Evolutionary conservation across 2,113 vertebrate species (phyloP).

Genomic region (Natator depressus): DNA sequence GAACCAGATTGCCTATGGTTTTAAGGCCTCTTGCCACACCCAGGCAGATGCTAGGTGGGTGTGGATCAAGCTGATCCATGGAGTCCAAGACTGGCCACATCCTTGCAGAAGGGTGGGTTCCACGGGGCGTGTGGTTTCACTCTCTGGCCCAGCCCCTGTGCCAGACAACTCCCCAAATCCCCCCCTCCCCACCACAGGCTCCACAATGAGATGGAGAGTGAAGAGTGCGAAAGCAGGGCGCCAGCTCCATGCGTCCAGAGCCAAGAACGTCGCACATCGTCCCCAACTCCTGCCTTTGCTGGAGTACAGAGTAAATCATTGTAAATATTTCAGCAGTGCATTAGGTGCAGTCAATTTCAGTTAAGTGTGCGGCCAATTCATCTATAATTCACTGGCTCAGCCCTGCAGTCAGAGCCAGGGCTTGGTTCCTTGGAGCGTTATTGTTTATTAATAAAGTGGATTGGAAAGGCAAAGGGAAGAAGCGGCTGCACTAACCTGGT

Average conservation of each 20-base stretch:
- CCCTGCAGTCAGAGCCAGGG: neutral
- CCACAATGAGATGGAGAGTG: neutral
- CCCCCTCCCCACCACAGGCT: neutral
- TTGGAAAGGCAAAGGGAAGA: neutral
- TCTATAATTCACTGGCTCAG: conserved; percentile 5
- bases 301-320: neutral
- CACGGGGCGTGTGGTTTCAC: too few relatives aligned
- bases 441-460: neutral
- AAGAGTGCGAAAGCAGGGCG: neutral
- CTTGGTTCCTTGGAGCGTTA: neutral
- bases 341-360: conserved; percentile 7
- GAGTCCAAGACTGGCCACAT: neutral
- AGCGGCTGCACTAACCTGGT: neutral
- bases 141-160: too few relatives aligned
- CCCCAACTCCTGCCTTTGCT: neutral
- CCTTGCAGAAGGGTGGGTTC: neutral
- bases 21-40: neutral
- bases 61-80: too few relatives aligned
- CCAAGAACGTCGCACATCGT: neutral
- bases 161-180: neutral
- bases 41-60: neutral
- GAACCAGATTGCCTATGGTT: neutral
- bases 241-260: neutral
- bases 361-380: neutral
- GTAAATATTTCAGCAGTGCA: conserved; percentile 8